These are phyloP conservation scores for Lagopus muta DNA, from an alignment of 2,113 vertebrate genomes.

Conservation along the genomic window DNA sequence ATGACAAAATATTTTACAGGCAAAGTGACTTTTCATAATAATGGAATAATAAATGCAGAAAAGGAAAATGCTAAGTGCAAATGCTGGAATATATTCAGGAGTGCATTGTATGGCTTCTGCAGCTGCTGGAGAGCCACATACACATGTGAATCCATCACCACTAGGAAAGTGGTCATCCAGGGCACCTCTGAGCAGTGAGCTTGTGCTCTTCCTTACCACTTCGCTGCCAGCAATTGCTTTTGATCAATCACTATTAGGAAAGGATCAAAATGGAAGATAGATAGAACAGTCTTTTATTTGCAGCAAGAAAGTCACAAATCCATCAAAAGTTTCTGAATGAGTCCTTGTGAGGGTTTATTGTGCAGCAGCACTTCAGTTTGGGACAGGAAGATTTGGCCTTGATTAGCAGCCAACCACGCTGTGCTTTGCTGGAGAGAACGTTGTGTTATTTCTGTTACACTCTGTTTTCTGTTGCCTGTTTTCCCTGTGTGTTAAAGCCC, in stretches of 20 bases:
- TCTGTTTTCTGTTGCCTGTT: not conserved
- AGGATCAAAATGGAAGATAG: not conserved
- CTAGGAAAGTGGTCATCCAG: not conserved
- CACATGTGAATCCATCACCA: not conserved
- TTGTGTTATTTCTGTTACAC: not conserved
- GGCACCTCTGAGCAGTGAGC: not conserved
- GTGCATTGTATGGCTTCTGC: not conserved
- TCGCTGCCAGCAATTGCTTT: not conserved
- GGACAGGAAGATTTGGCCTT: not conserved
- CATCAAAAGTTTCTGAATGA: not conserved
- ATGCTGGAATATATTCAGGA: constrained; percentile 16
- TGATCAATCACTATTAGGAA: not conserved
- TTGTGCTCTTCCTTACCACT: not conserved
- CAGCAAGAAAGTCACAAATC: not conserved
- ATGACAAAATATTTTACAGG: constrained; percentile 62
- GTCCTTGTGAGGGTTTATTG: not conserved
- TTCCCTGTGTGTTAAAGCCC: not conserved
- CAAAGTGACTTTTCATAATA: constrained; percentile 57
- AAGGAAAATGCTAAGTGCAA: constrained; percentile 11
- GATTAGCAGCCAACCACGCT: rapidly evolving
- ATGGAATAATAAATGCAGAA: constrained; percentile 64
- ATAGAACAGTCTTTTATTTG: constrained; percentile 2
- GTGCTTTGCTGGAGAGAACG: not conserved
- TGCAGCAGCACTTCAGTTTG: not conserved
- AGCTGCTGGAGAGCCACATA: constrained; percentile 1